Conservation (phyloP, 2,113 vertebrate genomes). For the Climacteris rufus region DNA sequence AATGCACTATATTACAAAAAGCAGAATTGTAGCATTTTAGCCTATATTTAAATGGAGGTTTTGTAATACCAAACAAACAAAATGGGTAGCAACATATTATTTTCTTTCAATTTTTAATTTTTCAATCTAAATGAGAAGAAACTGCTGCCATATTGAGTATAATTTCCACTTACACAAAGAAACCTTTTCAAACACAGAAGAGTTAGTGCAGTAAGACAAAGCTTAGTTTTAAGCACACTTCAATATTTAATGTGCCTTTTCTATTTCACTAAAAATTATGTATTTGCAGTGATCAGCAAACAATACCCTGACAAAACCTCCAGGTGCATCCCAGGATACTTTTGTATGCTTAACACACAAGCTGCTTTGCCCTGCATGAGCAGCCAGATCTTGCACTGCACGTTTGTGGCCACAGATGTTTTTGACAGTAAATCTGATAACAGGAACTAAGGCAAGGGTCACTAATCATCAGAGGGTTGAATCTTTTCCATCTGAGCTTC, state of each 20-base stretch:
- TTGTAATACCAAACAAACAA: background rate
- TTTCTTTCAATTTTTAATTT: background rate
- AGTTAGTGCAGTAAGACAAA: background rate
- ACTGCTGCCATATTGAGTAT: background rate
- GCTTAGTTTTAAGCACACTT: background rate
- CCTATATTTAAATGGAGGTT: background rate
- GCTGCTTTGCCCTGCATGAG: background rate
- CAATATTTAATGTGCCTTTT: background rate
- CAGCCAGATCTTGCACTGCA: background rate
- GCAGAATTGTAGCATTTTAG: background rate
- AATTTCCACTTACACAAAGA: background rate
- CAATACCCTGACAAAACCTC: background rate
- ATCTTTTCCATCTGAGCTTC: background rate
- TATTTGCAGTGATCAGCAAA: background rate
- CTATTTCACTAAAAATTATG: background rate
- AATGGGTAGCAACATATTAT: background rate
- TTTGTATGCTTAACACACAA: background rate
- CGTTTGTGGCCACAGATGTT: background rate
- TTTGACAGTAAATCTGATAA: background rate
- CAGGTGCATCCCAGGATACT: background rate
- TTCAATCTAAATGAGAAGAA: background rate
- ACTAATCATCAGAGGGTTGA: background rate
- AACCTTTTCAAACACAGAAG: background rate
- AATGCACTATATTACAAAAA: background rate
- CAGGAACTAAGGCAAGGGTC: background rate